These are phyloP conservation scores for Coregonus suidteri DNA, from an alignment of 2,797 vertebrate species.

Conservation along the genomic window DNA sequence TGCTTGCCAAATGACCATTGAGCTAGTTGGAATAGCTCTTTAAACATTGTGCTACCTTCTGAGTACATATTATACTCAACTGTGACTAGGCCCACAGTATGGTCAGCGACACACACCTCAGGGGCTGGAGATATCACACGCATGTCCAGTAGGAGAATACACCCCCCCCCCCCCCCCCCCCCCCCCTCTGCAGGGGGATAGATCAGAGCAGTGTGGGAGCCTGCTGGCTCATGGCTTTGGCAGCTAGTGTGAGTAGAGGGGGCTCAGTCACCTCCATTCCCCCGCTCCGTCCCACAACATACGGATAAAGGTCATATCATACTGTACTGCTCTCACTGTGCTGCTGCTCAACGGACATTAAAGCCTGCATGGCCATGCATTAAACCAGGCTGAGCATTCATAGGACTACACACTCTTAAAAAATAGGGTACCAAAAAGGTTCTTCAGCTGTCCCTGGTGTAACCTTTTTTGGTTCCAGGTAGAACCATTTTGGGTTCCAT, in stretches of 20 bases:
- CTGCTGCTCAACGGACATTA: background rate
- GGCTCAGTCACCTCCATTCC: background rate
- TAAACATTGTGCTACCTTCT: background rate
- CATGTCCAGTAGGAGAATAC: conserved; percentile 42
- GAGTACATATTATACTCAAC: too few species aligned
- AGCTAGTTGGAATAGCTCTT: conserved; percentile 21
- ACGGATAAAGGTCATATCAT: conserved; percentile 68
- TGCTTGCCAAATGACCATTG: conserved; percentile 20
- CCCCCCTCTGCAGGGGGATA: background rate
- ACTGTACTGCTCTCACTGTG: conserved; percentile 11
- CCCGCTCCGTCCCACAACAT: conserved; percentile 62
- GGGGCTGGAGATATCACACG: conserved; percentile 11
- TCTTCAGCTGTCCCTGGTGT: too few species aligned
- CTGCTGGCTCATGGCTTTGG: background rate
- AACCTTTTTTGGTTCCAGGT: too few species aligned
- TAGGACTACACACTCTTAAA: too few species aligned
- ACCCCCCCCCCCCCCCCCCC: too few species aligned
- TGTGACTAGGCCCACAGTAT: too few species aligned
- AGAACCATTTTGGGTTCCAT: too few species aligned
- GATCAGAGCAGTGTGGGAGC: background rate
- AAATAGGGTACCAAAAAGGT: too few species aligned
- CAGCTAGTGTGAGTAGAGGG: background rate
- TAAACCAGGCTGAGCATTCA: background rate
- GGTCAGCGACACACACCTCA: too few species aligned
- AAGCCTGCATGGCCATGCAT: background rate